Percentiles rank a stretch among this genome's conserved stretches.
Evolutionary conservation across 2,888 invertebrate species (phyloP).

Genomic region (Torymus aiolomorphi): DNA sequence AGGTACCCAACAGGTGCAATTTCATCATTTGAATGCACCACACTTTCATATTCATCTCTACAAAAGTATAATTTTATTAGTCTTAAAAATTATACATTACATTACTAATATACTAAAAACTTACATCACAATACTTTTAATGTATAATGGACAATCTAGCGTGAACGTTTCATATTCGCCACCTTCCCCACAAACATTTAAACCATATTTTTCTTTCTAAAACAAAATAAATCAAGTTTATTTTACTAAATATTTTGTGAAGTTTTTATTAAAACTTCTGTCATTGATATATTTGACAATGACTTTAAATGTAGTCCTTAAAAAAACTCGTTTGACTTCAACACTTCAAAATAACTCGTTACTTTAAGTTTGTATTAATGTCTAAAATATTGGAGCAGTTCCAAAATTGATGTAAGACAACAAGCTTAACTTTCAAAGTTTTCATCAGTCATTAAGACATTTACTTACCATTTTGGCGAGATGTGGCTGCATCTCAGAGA

Average conservation of each 20-base stretch:
- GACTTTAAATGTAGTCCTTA: constrained; percentile 8
- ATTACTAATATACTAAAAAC: constrained; percentile 72
- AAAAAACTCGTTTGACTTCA: constrained; percentile 36
- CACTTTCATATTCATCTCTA: constrained; percentile 90
- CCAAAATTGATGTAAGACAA: constrained; percentile 58
- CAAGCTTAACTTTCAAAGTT: constrained; percentile 51
- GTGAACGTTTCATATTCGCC: constrained; percentile 99
- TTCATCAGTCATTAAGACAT: constrained; percentile 62
- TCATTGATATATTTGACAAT: not conserved
- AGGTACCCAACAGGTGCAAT: constrained; percentile 97
- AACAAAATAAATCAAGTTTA: constrained; percentile 61
- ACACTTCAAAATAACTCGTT: constrained; percentile 49
- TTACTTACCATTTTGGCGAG: constrained; percentile 86
- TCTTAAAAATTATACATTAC: constrained; percentile 55
- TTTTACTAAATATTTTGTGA: constrained; percentile 34
- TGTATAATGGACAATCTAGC: constrained; percentile 96
- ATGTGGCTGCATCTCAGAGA: constrained; percentile 91
- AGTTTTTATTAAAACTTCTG: constrained; percentile 19
- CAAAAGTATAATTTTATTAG: constrained; percentile 65
- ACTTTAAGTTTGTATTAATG: constrained; percentile 48
- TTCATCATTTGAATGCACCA: constrained; percentile 93
- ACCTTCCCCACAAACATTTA: constrained; percentile 98
- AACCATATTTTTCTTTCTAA: constrained; percentile 92
- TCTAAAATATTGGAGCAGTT: constrained; percentile 57
- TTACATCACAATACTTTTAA: constrained; percentile 92